Evolutionary conservation across 2,888 invertebrate species (phyloP).

Genomic region (Rhingia campestris): DNA sequence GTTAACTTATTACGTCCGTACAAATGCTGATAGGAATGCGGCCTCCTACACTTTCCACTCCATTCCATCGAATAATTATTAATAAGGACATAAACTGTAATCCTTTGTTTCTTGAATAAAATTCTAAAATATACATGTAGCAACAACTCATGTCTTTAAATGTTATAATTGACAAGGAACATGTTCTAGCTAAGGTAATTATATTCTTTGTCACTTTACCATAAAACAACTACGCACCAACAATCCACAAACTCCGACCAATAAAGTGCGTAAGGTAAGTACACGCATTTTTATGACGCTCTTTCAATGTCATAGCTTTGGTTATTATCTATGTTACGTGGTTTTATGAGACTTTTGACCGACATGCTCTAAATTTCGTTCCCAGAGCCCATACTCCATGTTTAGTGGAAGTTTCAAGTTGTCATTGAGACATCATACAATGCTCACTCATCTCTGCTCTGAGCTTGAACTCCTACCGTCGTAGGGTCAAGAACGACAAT

Average conservation of each 20-base stretch:
- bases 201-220: constrained; percentile 14
- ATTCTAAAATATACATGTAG: background rate
- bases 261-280: constrained; percentile 24
- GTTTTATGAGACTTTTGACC: constrained; percentile 40
- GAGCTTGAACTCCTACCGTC: constrained; percentile 57
- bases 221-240: background rate
- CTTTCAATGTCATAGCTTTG: constrained; percentile 40
- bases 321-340: background rate
- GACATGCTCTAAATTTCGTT: constrained; percentile 30
- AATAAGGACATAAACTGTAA: background rate
- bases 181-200: background rate
- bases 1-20: background rate
- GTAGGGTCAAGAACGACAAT: constrained; percentile 51
- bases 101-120: constrained; percentile 1
- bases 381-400: constrained; percentile 25
- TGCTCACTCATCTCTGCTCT: constrained; percentile 24
- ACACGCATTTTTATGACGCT: constrained; percentile 11
- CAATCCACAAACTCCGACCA: too few species aligned
- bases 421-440: constrained; percentile 27
- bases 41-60: background rate
- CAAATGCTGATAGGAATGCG: background rate
- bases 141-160: background rate
- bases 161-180: background rate
- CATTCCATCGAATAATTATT: background rate
- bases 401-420: constrained; percentile 2